Evolutionary conservation across 2,888 invertebrate genomes (phyloP).

Genomic region (Noctuana brunneofusca): DNA sequence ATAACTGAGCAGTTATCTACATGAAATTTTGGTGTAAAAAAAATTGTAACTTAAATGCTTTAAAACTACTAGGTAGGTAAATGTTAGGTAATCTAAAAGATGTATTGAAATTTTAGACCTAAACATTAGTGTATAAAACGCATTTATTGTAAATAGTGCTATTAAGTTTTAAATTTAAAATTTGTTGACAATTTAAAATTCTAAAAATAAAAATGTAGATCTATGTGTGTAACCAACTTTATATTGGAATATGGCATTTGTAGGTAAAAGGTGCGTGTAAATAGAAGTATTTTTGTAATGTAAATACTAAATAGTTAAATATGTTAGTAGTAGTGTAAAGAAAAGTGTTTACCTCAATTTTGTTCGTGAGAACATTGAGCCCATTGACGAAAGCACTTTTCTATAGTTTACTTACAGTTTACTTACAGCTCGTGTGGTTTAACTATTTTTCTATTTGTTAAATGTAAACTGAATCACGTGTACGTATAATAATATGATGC

Average conservation of each 20-base stretch:
- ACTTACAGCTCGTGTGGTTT: conserved; percentile 18
- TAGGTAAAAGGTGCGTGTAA: conserved; percentile 9
- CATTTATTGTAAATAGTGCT: conserved; percentile 20
- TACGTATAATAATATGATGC: conserved; percentile 44
- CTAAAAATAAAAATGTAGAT: background rate
- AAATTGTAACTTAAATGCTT: background rate
- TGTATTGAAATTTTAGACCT: background rate
- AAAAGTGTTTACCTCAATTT: conserved; percentile 71
- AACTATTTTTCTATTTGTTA: conserved; percentile 34
- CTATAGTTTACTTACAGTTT: conserved; percentile 40
- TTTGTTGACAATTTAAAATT: conserved; percentile 2
- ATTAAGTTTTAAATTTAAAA: conserved; percentile 8
- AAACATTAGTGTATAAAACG: background rate
- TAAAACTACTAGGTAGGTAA: background rate
- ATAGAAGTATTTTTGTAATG: conserved; percentile 32
- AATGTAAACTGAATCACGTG: conserved; percentile 39
- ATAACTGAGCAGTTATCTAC: background rate
- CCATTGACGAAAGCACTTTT: conserved; percentile 74
- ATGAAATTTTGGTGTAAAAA: background rate
- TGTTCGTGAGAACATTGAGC: conserved; percentile 69
- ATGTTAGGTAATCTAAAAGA: background rate
- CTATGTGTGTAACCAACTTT: conserved; percentile 12
- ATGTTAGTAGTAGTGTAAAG: conserved; percentile 19
- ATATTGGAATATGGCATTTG: conserved; percentile 9
- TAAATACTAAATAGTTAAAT: conserved; percentile 37